These are phyloP conservation scores for Helicoverpa assulta DNA, from an alignment of 2,888 invertebrate species.

Conservation along the genomic window DNA sequence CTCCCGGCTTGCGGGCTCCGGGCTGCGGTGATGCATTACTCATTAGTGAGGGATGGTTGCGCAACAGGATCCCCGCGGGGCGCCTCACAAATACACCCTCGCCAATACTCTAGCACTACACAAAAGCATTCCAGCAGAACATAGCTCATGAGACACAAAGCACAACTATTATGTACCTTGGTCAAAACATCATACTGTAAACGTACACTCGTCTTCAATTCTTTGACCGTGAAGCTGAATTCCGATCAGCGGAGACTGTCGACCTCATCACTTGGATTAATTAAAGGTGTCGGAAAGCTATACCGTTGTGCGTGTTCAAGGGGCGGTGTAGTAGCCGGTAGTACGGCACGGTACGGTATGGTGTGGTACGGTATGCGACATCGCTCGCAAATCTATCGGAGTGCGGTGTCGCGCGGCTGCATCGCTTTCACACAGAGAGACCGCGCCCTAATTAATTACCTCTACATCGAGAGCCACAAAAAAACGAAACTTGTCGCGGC, in stretches of 20 bases:
- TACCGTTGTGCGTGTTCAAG: constrained; percentile 10
- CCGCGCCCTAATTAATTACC: constrained; percentile 86
- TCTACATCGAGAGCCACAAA: constrained; percentile 77
- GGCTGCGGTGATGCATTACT: constrained; percentile 57
- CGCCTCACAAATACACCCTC: constrained; percentile 35
- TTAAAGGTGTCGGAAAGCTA: neutral
- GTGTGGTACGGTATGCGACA: constrained; percentile 17
- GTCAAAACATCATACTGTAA: neutral
- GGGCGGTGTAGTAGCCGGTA: neutral
- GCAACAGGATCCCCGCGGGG: constrained; percentile 55
- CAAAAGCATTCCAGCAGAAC: constrained; percentile 59
- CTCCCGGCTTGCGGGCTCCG: constrained; percentile 11
- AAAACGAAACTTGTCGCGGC: constrained; percentile 83
- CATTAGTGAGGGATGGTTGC: constrained; percentile 71
- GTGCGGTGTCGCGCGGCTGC: constrained; percentile 47
- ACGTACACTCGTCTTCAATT: neutral
- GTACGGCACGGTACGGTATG: neutral
- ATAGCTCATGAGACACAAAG: constrained; percentile 54
- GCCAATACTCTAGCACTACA: constrained; percentile 35
- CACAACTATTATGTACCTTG: constrained; percentile 20
- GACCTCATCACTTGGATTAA: neutral
- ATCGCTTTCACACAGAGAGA: constrained; percentile 71
- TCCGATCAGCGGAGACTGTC: neutral
- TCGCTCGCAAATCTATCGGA: constrained; percentile 70
- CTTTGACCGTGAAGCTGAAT: neutral